phyloP scores from a whole-genome alignment of 2,797 vertebrate species.

The Enteromius viviparus region DNA sequence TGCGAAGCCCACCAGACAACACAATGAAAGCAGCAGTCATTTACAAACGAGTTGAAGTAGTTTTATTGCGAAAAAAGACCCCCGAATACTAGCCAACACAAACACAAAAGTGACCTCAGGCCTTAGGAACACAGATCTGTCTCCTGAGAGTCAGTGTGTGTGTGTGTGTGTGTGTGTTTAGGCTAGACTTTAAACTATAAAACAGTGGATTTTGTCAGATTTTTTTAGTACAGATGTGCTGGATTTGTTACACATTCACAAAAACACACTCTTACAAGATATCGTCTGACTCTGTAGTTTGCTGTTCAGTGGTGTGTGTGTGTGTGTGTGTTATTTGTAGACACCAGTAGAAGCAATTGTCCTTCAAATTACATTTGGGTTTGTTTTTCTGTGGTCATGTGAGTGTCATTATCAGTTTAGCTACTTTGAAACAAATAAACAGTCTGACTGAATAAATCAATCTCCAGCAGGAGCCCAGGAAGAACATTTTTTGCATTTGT shows the following conservation, averaged over 20 bases:
- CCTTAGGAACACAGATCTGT: constrained; percentile 40
- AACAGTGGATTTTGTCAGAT: constrained; percentile 33
- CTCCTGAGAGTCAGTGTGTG: neutral
- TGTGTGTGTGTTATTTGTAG: constrained; percentile 19
- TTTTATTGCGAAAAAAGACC: constrained; percentile 41
- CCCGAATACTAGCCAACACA: constrained; percentile 38
- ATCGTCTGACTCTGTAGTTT: neutral
- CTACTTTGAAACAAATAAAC: constrained; percentile 3
- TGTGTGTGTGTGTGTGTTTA: constrained; percentile 28
- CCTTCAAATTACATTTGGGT: neutral
- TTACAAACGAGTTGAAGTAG: constrained; percentile 49
- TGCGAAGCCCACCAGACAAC: constrained; percentile 45
- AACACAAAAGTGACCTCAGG: constrained; percentile 52
- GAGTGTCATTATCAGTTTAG: neutral
- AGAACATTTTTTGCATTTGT: neutral
- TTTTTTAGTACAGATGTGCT: constrained; percentile 33
- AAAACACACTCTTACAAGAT: neutral
- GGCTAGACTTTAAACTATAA: constrained; percentile 16
- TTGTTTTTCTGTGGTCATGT: constrained; percentile 26
- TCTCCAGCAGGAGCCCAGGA: neutral
- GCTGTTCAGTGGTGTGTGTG: neutral
- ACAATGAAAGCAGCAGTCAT: constrained; percentile 46
- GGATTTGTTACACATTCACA: constrained; percentile 22
- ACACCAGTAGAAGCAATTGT: neutral
- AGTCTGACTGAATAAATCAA: neutral